Conservation (phyloP, 1,140 invertebrate genomes). For the Wasmannia auropunctata region DNA sequence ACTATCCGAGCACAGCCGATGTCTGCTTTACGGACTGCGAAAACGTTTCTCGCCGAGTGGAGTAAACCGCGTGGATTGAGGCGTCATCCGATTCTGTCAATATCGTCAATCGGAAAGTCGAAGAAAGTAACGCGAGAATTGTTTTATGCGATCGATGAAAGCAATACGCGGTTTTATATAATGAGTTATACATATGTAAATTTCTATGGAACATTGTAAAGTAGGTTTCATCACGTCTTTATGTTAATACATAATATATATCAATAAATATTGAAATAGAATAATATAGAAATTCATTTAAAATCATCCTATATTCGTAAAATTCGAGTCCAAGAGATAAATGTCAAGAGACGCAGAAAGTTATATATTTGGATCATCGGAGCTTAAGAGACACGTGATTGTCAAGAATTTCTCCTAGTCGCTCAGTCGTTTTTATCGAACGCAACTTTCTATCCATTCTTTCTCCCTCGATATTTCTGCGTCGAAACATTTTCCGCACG, state of each 20-base stretch:
- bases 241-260: too few species aligned
- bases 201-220: not conserved
- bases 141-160: not conserved
- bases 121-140: slow-evolving; percentile 20
- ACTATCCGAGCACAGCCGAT: slow-evolving; percentile 15
- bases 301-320: not conserved
- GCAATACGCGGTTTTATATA: not conserved
- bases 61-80: slow-evolving; percentile 1
- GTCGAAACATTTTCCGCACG: slow-evolving; percentile 59
- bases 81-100: slow-evolving; percentile 1
- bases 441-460: slow-evolving; percentile 28
- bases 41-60: slow-evolving; percentile 5
- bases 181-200: not conserved
- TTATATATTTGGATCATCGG: not conserved
- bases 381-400: slow-evolving; percentile 14
- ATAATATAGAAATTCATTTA: not conserved
- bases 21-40: slow-evolving; percentile 42
- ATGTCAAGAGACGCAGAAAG: not conserved
- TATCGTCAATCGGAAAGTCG: not conserved
- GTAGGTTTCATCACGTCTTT: not conserved
- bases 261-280: too few species aligned
- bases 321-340: not conserved
- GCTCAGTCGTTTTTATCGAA: slow-evolving; percentile 51
- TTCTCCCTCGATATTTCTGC: slow-evolving; percentile 44
- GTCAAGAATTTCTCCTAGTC: slow-evolving; percentile 39